Evolutionary conservation across 2,113 vertebrate species (phyloP), one percentile per base, ranked within the genome.

Genomic region (Thinocorus orbignyianus): DNA sequence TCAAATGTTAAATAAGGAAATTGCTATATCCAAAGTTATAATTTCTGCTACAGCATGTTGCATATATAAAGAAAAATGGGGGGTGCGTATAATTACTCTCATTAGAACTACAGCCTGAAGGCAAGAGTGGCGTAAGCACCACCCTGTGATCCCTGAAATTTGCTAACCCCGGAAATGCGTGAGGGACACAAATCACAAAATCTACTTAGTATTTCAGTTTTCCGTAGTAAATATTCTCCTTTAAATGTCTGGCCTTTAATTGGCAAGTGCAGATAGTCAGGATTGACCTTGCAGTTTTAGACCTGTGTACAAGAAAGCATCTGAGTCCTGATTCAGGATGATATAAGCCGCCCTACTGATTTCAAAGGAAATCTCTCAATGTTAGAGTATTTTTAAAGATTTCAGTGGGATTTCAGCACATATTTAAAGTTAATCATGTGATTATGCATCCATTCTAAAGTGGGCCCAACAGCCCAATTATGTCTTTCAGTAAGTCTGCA

Each of bases 1-100:
- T 81, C 62, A 95, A 94, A 95, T 91, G 39, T 64, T 95, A 89
- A 92, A 83, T 84, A 81, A 48, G n/a, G 49, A 54, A 88, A 96
- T 94, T 86, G 73, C 42, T 37, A 88, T 35, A 86, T 10, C 22
- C 44, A n/a, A 78, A 72, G 52, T 30, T 84, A 24, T 51, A 73
- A 74, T 92, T 92, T 69, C 17, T 52, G 17, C 3, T 49, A 65
- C 14, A 9, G 46, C 18, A 62, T 41, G 35, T 55, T 81, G 48
- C 8, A 28, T 76, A 57, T 39, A 37, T 41, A 20, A 26, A 68
- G 46, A 71, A 61, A 76, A 69, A n/a, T 11, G 39, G 2, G 6
- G 9, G 4, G 39, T 30, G 13, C 39, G 61, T 22, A 9, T 7
- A 7, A 87, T 33, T 17, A 52, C 17, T 5, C 16, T 66, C 11